Percentiles rank a stretch among this genome's conserved stretches.
These are phyloP conservation scores for Cavia aperea DNA, from an alignment of 2,113 vertebrate genomes.

Conservation along the genomic window DNA sequence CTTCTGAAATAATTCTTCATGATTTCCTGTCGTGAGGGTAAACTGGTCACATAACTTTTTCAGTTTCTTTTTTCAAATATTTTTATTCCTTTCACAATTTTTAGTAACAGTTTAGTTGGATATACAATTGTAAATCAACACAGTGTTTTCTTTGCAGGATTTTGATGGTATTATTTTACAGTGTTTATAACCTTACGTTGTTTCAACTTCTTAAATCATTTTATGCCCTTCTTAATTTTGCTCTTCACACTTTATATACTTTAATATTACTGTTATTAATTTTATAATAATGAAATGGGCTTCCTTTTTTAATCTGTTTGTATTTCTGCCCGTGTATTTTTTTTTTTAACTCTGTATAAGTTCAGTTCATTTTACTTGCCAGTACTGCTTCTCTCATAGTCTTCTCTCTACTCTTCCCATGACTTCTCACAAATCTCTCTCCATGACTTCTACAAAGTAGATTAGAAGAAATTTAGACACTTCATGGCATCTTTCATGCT, in stretches of 20 bases:
- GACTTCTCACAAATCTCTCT: neutral
- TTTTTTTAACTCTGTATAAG: neutral
- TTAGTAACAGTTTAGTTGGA: neutral
- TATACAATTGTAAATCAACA: neutral
- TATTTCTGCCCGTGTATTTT: neutral
- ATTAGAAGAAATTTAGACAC: neutral
- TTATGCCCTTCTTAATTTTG: neutral
- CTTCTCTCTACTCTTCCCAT: neutral
- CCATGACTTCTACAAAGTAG: neutral
- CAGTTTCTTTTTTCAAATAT: neutral
- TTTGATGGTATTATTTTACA: neutral
- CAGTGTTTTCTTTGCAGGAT: neutral
- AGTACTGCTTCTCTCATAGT: neutral
- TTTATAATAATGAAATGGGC: neutral
- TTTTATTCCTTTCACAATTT: neutral
- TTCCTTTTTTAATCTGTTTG: neutral
- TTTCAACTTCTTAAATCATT: neutral
- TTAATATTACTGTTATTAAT: neutral
- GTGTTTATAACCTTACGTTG: neutral
- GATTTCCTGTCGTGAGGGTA: neutral
- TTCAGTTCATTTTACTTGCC: neutral
- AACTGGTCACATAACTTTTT: neutral
- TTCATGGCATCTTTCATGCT: neutral
- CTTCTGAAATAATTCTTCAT: constrained; percentile 11
- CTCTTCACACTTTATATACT: neutral